A percentile compares a stretch with the other conserved stretches of the same genome.
phyloP scores from a whole-genome alignment of 2,888 invertebrate species.

The Pyrrhia umbra region DNA sequence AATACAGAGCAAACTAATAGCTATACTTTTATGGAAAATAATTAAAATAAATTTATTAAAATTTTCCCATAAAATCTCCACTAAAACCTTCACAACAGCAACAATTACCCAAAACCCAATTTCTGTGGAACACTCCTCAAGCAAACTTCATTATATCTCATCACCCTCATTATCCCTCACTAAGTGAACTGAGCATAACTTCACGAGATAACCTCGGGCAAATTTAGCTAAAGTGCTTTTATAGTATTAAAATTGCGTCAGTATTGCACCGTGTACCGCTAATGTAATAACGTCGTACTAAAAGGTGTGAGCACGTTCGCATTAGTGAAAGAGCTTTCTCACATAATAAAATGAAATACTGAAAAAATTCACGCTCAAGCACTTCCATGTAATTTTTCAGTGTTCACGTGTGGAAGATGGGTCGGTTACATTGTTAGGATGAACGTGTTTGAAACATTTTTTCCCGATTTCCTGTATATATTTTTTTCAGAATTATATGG shows the following conservation, averaged over 20 bases:
- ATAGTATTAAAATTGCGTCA: conserved; percentile 53
- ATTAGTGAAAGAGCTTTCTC: conserved; percentile 64
- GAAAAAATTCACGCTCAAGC: conserved; percentile 45
- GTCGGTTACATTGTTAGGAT: conserved; percentile 29
- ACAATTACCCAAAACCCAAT: conserved; percentile 18
- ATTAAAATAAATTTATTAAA: neutral
- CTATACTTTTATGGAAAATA: too few relatives aligned
- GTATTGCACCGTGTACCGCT: conserved; percentile 49
- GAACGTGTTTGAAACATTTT: conserved; percentile 22
- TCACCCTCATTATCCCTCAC: conserved; percentile 21
- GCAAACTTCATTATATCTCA: conserved; percentile 24
- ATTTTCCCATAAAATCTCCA: neutral
- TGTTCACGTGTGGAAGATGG: conserved; percentile 33
- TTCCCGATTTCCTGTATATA: neutral
- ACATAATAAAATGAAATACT: conserved; percentile 56
- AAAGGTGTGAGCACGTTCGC: conserved; percentile 58
- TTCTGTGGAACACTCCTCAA: conserved; percentile 13
- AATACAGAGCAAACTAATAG: too few relatives aligned
- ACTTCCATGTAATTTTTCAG: conserved; percentile 55
- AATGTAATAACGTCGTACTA: conserved; percentile 59
- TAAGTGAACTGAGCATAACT: conserved; percentile 25
- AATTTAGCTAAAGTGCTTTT: conserved; percentile 49
- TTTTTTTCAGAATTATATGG: neutral
- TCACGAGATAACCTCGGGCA: conserved; percentile 20
- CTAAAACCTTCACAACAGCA: neutral